Evolutionary conservation across 2,888 invertebrate species (phyloP).

Genomic region (Drosophila subquinaria): DNA sequence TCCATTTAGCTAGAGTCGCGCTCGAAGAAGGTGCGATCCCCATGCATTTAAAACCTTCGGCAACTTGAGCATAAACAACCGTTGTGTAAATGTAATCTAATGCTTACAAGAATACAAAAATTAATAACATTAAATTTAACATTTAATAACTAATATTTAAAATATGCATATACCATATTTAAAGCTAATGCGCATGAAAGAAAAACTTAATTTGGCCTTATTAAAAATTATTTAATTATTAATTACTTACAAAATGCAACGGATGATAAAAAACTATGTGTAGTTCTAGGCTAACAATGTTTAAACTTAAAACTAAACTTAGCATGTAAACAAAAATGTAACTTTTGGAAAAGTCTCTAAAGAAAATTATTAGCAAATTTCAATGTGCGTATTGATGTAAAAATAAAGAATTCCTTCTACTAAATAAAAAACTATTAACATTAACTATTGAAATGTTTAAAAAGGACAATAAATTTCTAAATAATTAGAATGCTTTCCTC

Average conservation of each 20-base stretch:
- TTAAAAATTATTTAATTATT: slow-evolving; percentile 77
- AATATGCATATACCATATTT: slow-evolving; percentile 36
- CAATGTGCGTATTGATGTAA: slow-evolving; percentile 68
- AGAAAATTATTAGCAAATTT: slow-evolving; percentile 74
- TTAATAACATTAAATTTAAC: slow-evolving; percentile 29
- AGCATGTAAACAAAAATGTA: slow-evolving; percentile 39
- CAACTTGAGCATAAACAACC: slow-evolving; percentile 58
- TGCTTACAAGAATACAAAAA: slow-evolving; percentile 26
- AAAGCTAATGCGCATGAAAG: slow-evolving; percentile 47
- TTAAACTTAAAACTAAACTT: slow-evolving; percentile 38
- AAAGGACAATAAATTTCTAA: slow-evolving; percentile 79
- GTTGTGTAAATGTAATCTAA: slow-evolving; percentile 60
- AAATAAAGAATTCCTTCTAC: slow-evolving; percentile 38
- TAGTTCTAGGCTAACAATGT: slow-evolving; percentile 54
- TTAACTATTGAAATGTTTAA: slow-evolving; percentile 69
- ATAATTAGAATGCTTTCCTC: slow-evolving; percentile 73
- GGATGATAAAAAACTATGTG: slow-evolving; percentile 21
- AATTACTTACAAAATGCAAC: slow-evolving; percentile 43
- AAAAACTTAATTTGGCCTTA: slow-evolving; percentile 84
- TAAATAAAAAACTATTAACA: slow-evolving; percentile 50
- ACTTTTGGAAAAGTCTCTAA: slow-evolving; percentile 74
- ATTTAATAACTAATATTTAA: slow-evolving; percentile 39
- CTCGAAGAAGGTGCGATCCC: slow-evolving; percentile 55
- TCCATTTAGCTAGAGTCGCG: slow-evolving; percentile 76
- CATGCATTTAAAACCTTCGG: slow-evolving; percentile 76